Evolutionary conservation across 2,888 invertebrate genomes (phyloP), one percentile per base, ranked within the genome.

Genomic region (Gasteruption jaculator): DNA sequence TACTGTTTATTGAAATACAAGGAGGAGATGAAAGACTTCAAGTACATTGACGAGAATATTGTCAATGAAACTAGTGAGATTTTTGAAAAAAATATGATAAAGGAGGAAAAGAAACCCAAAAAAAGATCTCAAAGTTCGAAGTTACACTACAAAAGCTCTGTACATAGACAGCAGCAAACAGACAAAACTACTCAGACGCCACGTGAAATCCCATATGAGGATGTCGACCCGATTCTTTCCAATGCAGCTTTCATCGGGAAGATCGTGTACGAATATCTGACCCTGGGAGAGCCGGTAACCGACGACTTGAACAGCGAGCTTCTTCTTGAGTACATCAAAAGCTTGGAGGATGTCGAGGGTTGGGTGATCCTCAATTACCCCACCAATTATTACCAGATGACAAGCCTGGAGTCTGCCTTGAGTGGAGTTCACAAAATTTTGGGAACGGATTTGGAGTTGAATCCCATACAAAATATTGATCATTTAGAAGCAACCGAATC

Each of bases 341-440:
- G 68, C 21, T 66, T 78, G 43, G 41, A 58, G 2, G 62, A 74
- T 29, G 72, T 76, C 25, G 58, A 73, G 12, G 81, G 81, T 4
- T 83, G 82, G 74, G 79, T 77, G n/a, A 68, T 83, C 32, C 65
- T 83, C 27, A 81, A 83, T 60, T 83, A 78, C 57, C 84, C 83
- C 0, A 74, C 73, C 43, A 74, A 71, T 5, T 76, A 78, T 41
- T 67, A 74, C 19, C 78, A 83, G 64, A 78, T 81, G 26, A 73
- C 74, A 51, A 70, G 76, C 29, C 61, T 84, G 21, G 83, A 83
- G 65, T 76, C 77, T 64, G 72, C 73, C 2, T 71, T 83, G 56
- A 75, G 77, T 7, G 80, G 81, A 1, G n/a, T n/a, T n/a, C n/a
- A n/a, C n/a, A n/a, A n/a, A n/a, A n/a, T n/a, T n/a, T n/a, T n/a